A percentile compares a stretch with the other conserved stretches of the same genome.
Conservation (phyloP, 2,888 invertebrate species). For the Polylopha cassiicola region DNA sequence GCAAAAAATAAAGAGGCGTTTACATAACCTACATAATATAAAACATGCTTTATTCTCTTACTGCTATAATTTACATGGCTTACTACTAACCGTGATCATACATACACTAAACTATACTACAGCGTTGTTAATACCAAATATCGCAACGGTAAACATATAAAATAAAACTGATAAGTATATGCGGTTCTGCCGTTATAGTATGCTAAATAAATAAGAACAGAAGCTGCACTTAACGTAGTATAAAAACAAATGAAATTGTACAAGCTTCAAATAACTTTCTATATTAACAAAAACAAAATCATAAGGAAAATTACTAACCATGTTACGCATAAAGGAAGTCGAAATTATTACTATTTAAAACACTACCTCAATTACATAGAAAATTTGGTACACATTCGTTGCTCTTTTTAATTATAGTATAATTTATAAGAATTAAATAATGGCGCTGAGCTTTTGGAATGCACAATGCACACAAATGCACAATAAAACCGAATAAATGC, state of each 20-base stretch:
- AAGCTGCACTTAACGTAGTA: conserved; percentile 13
- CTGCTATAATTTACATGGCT: conserved; percentile 68
- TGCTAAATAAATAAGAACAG: conserved; percentile 16
- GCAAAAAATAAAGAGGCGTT: conserved; percentile 66
- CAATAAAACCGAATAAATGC: too few species aligned
- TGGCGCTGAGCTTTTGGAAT: too few species aligned
- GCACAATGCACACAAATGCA: too few species aligned
- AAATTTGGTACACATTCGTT: conserved; percentile 76
- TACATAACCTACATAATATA: conserved; percentile 72
- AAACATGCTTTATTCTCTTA: conserved; percentile 74
- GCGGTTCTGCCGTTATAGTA: too few species aligned
- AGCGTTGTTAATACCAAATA: conserved; percentile 46
- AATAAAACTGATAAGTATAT: conserved; percentile 13
- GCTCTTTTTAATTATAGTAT: conserved; percentile 47
- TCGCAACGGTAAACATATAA: conserved; percentile 35
- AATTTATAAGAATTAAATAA: conserved; percentile 30
- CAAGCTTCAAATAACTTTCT: too few species aligned
- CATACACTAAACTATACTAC: conserved; percentile 57
- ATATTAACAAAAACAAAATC: too few species aligned
- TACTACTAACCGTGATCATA: conserved; percentile 60
- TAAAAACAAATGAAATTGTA: too few species aligned
- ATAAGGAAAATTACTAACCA: conserved; percentile 35
- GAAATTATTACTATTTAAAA: conserved; percentile 65
- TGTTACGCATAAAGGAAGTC: conserved; percentile 37
- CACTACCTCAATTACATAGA: conserved; percentile 55